phyloP scores from a whole-genome alignment of 1,140 invertebrate species.

The Dinoponera quadriceps region DNA sequence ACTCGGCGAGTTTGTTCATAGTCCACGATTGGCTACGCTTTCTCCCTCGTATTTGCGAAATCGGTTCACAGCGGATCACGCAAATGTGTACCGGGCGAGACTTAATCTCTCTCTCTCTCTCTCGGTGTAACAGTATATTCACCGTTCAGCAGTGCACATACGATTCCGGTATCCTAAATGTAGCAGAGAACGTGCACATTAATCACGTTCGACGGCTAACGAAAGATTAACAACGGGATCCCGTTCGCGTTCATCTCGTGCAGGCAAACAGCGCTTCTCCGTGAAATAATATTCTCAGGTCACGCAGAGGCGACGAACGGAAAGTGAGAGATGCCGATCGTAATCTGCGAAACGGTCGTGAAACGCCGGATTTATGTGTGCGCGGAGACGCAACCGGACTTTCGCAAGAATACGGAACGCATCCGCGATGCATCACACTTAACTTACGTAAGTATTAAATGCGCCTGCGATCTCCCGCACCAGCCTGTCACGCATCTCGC shows the following conservation, averaged over 20 bases:
- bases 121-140: conserved; percentile 19
- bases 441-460: conserved; percentile 17
- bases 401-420: conserved; percentile 53
- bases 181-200: background rate
- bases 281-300: conserved; percentile 22
- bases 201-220: conserved; percentile 5
- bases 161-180: conserved; percentile 2
- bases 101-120: conserved; percentile 62
- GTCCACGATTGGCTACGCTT: conserved; percentile 9
- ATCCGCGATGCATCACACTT: conserved; percentile 4
- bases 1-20: conserved; percentile 36
- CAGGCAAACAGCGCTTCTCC: background rate
- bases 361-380: conserved; percentile 47
- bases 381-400: conserved; percentile 34
- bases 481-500: background rate
- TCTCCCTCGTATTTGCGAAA: conserved; percentile 32
- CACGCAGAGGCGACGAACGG: conserved; percentile 19
- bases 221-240: conserved; percentile 19
- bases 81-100: conserved; percentile 9
- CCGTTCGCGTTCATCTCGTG: background rate
- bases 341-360: conserved; percentile 36
- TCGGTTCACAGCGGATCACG: conserved; percentile 20
- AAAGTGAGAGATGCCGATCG: conserved; percentile 64
- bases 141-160: background rate
- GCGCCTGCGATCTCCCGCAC: background rate